phyloP scores from a whole-genome alignment of 2,113 vertebrate species.

The Equus przewalskii region DNA sequence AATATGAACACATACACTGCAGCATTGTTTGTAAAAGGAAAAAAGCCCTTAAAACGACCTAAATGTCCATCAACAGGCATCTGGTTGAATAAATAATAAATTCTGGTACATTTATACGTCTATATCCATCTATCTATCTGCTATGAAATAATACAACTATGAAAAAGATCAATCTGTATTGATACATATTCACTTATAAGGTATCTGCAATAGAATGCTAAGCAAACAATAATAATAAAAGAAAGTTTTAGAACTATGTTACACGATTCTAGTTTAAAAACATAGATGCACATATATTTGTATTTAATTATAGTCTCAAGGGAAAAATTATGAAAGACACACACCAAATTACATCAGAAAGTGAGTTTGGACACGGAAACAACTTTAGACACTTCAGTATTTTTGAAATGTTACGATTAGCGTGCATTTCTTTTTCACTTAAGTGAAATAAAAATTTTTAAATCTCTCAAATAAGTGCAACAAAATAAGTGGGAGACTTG shows the following conservation, averaged over 20 bases:
- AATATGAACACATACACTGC: not conserved
- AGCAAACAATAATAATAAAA: not conserved
- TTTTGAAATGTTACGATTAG: slow-evolving; percentile 20
- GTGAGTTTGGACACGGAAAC: not conserved
- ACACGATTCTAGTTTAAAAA: slow-evolving; percentile 2
- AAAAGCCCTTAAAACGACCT: not conserved
- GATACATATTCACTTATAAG: not conserved
- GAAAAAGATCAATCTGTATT: not conserved
- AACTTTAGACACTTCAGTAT: not conserved
- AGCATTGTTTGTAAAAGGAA: not conserved
- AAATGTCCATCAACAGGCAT: not conserved
- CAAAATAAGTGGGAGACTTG: not conserved
- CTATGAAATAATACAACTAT: not conserved
- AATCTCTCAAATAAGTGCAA: not conserved
- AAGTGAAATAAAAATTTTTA: not conserved
- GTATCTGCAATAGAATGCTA: not conserved
- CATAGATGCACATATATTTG: not conserved
- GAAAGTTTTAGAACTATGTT: not conserved
- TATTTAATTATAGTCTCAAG: slow-evolving; percentile 12
- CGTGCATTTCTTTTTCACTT: not conserved
- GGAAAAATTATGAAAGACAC: slow-evolving; percentile 8
- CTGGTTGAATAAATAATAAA: not conserved
- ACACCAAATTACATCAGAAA: slow-evolving; percentile 35
- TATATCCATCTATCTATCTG: not conserved
- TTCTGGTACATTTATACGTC: not conserved